phyloP scores from a whole-genome alignment of 1,140 invertebrate species.

The Leptopilina clavipes region DNA sequence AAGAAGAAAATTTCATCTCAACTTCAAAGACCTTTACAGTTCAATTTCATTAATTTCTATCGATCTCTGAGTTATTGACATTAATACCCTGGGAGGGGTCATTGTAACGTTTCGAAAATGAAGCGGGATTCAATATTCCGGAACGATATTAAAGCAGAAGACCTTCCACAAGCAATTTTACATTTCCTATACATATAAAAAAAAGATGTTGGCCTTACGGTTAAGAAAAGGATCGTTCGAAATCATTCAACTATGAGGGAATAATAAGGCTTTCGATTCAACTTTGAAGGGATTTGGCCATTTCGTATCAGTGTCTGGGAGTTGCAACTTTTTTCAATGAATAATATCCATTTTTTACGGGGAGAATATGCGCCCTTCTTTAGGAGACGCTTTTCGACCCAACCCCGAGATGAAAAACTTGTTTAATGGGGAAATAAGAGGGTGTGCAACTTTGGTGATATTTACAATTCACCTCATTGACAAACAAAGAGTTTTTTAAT shows the following conservation, averaged over 20 bases:
- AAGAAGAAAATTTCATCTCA: too few relatives aligned
- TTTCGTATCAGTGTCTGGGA: conserved; percentile 16
- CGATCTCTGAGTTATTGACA: background rate
- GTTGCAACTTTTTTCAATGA: conserved; percentile 28
- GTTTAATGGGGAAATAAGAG: conserved; percentile 27
- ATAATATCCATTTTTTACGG: conserved; percentile 23
- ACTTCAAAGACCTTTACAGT: too few relatives aligned
- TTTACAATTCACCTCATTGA: conserved; percentile 9
- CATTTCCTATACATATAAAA: background rate
- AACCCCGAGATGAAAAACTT: background rate
- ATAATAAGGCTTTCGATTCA: conserved; percentile 21
- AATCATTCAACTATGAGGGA: conserved; percentile 14
- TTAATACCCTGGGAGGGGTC: background rate
- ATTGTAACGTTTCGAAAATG: conserved; percentile 8
- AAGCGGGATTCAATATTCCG: background rate
- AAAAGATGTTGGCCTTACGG: background rate
- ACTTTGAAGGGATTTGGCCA: conserved; percentile 11
- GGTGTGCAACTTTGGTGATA: conserved; percentile 10
- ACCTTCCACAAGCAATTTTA: background rate
- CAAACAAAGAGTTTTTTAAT: conserved; percentile 23
- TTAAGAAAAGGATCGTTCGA: background rate
- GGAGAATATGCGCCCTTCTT: background rate
- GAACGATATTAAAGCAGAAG: conserved; percentile 9
- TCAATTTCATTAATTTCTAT: too few relatives aligned
- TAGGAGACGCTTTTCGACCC: background rate